These are phyloP conservation scores for Pelosia muscerda DNA, from an alignment of 2,888 invertebrate species.

Conservation along the genomic window DNA sequence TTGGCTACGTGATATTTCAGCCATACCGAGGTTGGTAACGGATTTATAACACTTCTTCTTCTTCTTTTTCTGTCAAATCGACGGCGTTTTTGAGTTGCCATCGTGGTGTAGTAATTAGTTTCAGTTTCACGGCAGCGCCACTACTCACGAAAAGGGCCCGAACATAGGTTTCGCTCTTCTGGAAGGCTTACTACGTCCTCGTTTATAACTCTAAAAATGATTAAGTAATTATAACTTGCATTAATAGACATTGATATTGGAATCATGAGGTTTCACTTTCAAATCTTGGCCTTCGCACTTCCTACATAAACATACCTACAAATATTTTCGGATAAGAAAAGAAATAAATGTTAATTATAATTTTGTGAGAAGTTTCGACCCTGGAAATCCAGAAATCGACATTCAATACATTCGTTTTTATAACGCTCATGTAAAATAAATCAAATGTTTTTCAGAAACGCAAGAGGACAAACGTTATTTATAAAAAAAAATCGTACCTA, in stretches of 20 bases:
- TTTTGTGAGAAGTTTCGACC: neutral
- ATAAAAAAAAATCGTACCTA: constrained; percentile 16
- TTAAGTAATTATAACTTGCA: neutral
- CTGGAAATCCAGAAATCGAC: constrained; percentile 1
- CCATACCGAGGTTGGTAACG: no score
- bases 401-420: neutral
- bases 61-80: no score
- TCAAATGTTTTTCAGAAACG: constrained; percentile 1
- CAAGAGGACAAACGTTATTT: constrained; percentile 2
- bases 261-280: neutral
- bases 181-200: no score
- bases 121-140: no score
- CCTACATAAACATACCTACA: neutral
- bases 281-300: neutral
- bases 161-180: no score
- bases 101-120: no score
- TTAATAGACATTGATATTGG: constrained; percentile 1
- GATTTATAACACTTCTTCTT: no score
- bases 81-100: no score
- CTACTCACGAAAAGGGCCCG: no score
- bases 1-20: no score
- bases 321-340: neutral
- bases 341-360: neutral
- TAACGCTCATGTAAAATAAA: neutral
- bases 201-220: neutral